phyloP scores from a whole-genome alignment of 2,888 invertebrate genomes.

The Hololepta plana region DNA sequence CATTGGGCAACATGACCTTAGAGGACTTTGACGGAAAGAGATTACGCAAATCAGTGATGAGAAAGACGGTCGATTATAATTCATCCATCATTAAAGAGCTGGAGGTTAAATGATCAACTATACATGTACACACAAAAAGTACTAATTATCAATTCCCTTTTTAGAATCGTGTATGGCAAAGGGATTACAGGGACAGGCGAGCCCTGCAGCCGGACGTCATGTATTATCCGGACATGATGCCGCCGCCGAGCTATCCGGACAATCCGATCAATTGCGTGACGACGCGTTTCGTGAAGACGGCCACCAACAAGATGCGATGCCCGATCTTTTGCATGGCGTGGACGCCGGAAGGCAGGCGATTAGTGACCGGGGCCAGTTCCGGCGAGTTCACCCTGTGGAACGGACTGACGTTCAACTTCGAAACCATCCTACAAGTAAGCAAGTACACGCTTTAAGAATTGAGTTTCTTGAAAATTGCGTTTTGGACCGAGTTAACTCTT shows the following conservation, averaged over 20 bases:
- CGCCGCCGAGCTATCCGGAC: slow-evolving; percentile 85
- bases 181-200: slow-evolving; percentile 76
- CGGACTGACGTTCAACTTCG: slow-evolving; percentile 99
- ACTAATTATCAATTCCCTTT: slow-evolving; percentile 10
- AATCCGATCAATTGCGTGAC: slow-evolving; percentile 95
- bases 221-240: slow-evolving; percentile 84
- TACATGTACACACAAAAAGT: neutral
- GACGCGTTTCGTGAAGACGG: slow-evolving; percentile 92
- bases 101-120: slow-evolving; percentile 40
- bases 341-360: slow-evolving; percentile 96
- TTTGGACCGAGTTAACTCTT: no score
- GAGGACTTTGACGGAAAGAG: slow-evolving; percentile 94
- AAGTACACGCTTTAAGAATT: slow-evolving; percentile 1
- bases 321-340: slow-evolving; percentile 98
- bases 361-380: slow-evolving; percentile 97
- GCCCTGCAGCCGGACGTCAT: slow-evolving; percentile 89
- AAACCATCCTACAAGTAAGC: slow-evolving; percentile 93
- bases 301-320: slow-evolving; percentile 98
- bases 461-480: no score
- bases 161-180: slow-evolving; percentile 85
- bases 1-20: slow-evolving; percentile 44
- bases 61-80: slow-evolving; percentile 97
- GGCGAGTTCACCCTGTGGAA: slow-evolving; percentile 99
- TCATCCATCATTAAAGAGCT: slow-evolving; percentile 82
- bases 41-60: slow-evolving; percentile 86